A percentile compares a stretch with the other conserved stretches of the same genome.
Evolutionary conservation across 2,113 vertebrate genomes (phyloP).

Genomic region (Mesoclemmys tuberculata): DNA sequence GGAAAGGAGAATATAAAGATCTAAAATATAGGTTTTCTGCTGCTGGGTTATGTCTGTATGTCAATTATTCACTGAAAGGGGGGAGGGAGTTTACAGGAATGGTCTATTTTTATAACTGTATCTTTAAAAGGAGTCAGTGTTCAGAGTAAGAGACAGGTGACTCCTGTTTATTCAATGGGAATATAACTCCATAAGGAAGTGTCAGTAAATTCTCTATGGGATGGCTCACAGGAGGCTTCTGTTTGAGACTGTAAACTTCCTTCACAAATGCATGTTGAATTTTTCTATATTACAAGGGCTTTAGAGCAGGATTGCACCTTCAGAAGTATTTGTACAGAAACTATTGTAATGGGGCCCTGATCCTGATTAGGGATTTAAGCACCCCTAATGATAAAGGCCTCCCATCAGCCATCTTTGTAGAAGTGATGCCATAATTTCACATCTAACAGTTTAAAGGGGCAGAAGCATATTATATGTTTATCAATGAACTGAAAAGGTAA

Average conservation of each 20-base stretch:
- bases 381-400: not conserved
- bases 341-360: not conserved
- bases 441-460: not conserved
- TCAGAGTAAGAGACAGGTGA: not conserved
- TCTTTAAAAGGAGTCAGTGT: not conserved
- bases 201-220: fast-evolving
- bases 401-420: not conserved
- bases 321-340: too few species aligned
- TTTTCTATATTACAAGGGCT: fast-evolving
- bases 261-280: not conserved
- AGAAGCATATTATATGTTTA: fast-evolving
- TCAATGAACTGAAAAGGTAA: not conserved
- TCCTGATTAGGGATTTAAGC: not conserved
- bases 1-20: not conserved
- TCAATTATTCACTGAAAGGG: too few species aligned
- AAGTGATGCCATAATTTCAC: not conserved
- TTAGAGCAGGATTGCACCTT: not conserved
- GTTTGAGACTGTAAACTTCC: not conserved
- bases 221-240: not conserved
- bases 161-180: not conserved
- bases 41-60: too few species aligned
- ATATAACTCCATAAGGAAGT: not conserved
- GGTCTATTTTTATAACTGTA: too few species aligned
- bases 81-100: too few species aligned
- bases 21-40: too few species aligned